Evolutionary conservation across 2,797 vertebrate species (phyloP).

Genomic region (Arctocebus calabarensis): DNA sequence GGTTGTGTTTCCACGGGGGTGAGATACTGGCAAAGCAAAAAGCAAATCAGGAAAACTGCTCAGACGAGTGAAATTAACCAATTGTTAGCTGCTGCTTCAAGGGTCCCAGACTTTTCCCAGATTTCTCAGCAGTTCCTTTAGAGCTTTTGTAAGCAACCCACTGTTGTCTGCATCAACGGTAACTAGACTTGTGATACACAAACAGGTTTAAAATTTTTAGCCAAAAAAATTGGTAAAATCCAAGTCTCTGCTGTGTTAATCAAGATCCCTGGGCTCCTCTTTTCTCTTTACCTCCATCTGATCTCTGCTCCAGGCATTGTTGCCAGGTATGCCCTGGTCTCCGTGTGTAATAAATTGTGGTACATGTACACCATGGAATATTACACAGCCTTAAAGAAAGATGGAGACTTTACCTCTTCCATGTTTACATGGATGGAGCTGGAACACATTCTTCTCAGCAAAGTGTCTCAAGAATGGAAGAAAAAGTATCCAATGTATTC

Average conservation of each 20-base stretch:
- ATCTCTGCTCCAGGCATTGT: not conserved
- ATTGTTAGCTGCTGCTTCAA: not conserved
- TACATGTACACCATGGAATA: too few species aligned
- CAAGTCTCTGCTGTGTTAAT: not conserved
- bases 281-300: not conserved
- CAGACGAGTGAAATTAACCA: not conserved
- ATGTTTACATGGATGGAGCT: too few species aligned
- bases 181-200: not conserved
- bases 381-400: too few species aligned
- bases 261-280: not conserved
- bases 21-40: slow-evolving; percentile 45
- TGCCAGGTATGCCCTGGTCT: not conserved
- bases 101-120: not conserved
- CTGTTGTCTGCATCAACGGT: not conserved
- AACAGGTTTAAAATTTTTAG: not conserved
- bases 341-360: not conserved
- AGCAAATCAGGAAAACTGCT: not conserved
- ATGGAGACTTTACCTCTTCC: too few species aligned
- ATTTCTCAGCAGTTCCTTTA: not conserved
- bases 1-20: not conserved
- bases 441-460: too few species aligned
- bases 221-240: not conserved
- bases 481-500: too few species aligned
- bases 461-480: too few species aligned
- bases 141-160: not conserved